Percentiles rank a stretch among this genome's conserved stretches.
Conservation (phyloP, 53 echinoderm and acorn worm species). For the Luidia sarsii region DNA sequence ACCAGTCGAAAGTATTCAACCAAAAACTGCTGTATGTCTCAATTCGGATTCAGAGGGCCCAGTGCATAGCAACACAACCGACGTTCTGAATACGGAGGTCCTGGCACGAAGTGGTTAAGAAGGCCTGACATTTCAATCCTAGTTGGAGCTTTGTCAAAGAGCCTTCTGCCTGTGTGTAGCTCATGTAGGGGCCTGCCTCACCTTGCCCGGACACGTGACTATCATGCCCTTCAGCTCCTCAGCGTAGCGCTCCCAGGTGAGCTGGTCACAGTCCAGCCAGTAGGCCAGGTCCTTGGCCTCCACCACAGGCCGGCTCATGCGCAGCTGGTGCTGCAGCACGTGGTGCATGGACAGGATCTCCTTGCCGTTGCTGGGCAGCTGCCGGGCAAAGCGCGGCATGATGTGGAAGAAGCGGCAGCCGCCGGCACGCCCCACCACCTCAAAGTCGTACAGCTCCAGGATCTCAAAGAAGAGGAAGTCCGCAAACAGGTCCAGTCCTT, state of each 20-base stretch:
- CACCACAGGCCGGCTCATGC: constrained; percentile 68
- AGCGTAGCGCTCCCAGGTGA: constrained; percentile 74
- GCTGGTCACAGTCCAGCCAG: constrained; percentile 64
- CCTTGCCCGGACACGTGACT: constrained; percentile 87
- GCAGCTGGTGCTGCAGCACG: constrained; percentile 60
- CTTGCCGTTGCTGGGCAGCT: constrained; percentile 92
- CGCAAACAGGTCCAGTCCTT: constrained; percentile 87
- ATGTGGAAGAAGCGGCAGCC: constrained; percentile 91
- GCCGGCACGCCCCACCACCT: constrained; percentile 62
- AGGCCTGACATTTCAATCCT: too few relatives aligned
- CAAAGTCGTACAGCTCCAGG: constrained; percentile 92
- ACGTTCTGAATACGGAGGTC: too few relatives aligned
- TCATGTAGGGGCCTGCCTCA: constrained; percentile 42
- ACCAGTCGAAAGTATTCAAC: too few relatives aligned
- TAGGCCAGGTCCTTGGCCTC: constrained; percentile 65
- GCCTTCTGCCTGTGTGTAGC: too few relatives aligned
- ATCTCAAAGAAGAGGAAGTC: constrained; percentile 94
- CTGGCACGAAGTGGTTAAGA: too few relatives aligned
- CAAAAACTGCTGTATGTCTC: too few relatives aligned
- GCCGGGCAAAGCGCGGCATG: constrained; percentile 96
- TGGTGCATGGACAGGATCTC: constrained; percentile 99
- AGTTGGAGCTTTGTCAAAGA: too few relatives aligned
- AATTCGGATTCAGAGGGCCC: too few relatives aligned
- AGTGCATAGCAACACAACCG: too few relatives aligned
- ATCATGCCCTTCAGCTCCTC: constrained; percentile 78